phyloP scores from a whole-genome alignment of 2,888 invertebrate species.

The Callosobruchus maculatus region DNA sequence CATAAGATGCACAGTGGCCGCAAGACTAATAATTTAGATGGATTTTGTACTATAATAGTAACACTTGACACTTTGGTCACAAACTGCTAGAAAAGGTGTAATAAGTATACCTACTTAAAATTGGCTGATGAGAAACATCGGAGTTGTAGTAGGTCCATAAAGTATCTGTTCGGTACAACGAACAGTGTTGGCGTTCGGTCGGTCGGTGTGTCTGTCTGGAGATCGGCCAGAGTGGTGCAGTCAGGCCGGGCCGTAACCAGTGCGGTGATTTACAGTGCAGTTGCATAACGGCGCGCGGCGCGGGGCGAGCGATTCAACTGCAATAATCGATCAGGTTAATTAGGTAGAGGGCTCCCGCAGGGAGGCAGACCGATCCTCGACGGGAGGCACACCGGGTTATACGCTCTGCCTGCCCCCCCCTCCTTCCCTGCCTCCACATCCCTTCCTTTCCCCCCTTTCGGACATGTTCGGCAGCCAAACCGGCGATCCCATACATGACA shows the following conservation, averaged over 20 bases:
- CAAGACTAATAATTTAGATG: too few relatives aligned
- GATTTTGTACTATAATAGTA: too few relatives aligned
- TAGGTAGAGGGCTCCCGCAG: background rate
- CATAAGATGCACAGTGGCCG: too few relatives aligned
- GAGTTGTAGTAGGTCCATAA: too few relatives aligned
- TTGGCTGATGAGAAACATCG: too few relatives aligned
- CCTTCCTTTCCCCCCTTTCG: slow-evolving; percentile 11
- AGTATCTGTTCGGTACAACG: too few relatives aligned
- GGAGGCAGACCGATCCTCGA: background rate
- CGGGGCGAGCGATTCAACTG: slow-evolving; percentile 21
- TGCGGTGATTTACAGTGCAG: slow-evolving; percentile 26
- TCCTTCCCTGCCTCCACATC: too few relatives aligned
- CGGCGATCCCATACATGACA: background rate
- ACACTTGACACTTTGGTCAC: too few relatives aligned
- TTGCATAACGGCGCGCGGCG: slow-evolving; percentile 36
- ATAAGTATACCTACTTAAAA: too few relatives aligned
- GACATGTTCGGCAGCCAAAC: background rate
- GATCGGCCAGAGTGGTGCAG: too few relatives aligned
- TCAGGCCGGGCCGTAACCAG: slow-evolving; percentile 7
- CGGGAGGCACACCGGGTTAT: background rate
- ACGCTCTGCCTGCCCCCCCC: slow-evolving; percentile 12
- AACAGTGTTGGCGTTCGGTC: background rate
- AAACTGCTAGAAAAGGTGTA: too few relatives aligned
- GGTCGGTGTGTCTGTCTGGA: too few relatives aligned
- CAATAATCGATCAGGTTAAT: slow-evolving; percentile 1